These are phyloP conservation scores for Hoplostethus atlanticus DNA, from an alignment of 2,797 vertebrate genomes.

Conservation along the genomic window DNA sequence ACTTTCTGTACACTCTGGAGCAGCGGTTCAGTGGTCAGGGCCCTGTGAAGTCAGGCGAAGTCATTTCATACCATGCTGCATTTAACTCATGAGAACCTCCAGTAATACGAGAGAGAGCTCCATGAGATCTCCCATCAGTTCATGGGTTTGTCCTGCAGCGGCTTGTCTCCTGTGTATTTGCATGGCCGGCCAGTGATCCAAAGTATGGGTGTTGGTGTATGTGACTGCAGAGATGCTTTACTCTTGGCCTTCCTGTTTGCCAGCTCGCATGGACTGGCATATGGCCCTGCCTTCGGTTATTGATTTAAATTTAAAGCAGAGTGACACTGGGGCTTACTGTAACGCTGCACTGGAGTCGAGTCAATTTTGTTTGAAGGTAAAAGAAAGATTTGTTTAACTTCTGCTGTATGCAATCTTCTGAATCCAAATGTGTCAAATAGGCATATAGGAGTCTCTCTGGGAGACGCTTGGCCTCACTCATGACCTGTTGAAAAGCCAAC, in stretches of 20 bases:
- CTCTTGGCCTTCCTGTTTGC: conserved; percentile 33
- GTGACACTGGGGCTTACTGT: conserved; percentile 13
- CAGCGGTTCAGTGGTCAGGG: not conserved
- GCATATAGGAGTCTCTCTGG: conserved; percentile 15
- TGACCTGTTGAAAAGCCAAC: not conserved
- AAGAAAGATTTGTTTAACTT: conserved; percentile 12
- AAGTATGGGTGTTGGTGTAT: conserved; percentile 47
- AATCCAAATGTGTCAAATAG: conserved; percentile 22
- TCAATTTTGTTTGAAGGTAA: not conserved
- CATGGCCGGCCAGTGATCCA: conserved; percentile 62
- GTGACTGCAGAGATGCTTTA: conserved; percentile 37
- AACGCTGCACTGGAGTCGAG: conserved; percentile 18
- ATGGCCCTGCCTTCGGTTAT: conserved; percentile 11
- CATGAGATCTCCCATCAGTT: conserved; percentile 33
- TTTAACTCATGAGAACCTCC: conserved; percentile 16
- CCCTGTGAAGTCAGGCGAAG: conserved; percentile 17
- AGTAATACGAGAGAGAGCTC: conserved; percentile 11
- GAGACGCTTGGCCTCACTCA: conserved; percentile 9
- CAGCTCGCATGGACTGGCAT: conserved; percentile 43
- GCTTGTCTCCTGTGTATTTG: conserved; percentile 64
- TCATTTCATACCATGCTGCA: conserved; percentile 39
- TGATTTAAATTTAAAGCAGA: conserved; percentile 14
- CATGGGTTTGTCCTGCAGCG: conserved; percentile 39
- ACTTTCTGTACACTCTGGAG: not conserved
- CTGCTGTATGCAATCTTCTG: conserved; percentile 24